Conservation (phyloP, 2,888 invertebrate genomes). For the Arrhopalites spinosus region DNA sequence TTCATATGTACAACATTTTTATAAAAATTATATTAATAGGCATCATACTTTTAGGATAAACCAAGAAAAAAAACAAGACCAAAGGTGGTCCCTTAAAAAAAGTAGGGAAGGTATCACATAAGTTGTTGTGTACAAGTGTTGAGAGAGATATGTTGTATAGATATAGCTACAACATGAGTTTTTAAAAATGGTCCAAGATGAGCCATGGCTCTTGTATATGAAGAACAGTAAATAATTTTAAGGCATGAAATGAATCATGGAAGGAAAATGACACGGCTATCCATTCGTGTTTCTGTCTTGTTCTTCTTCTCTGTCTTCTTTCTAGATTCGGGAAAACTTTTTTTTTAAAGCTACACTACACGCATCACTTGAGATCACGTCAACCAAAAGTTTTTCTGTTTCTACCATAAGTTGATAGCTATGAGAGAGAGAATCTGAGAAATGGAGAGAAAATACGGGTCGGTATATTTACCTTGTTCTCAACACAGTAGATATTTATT, state of each 20-base stretch:
- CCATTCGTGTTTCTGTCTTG: conserved; percentile 1
- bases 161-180: background rate
- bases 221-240: conserved; percentile 25
- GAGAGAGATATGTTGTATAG: no score
- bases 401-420: background rate
- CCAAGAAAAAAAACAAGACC: background rate
- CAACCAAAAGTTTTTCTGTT: conserved; percentile 11
- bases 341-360: conserved; percentile 30
- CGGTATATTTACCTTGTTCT: background rate
- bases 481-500: conserved; percentile 1
- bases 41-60: background rate
- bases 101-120: background rate
- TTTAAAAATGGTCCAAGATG: background rate
- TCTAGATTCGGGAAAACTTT: conserved; percentile 7
- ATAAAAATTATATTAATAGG: no score
- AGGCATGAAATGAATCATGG: conserved; percentile 32
- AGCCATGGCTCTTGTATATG: background rate
- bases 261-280: conserved; percentile 26
- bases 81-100: background rate
- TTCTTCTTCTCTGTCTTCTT: background rate
- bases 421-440: background rate
- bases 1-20: background rate
- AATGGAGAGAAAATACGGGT: background rate
- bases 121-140: no score
- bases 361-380: conserved; percentile 26